Evolutionary conservation across 2,113 vertebrate species (phyloP).

Genomic region (Eleginops maclovinus): DNA sequence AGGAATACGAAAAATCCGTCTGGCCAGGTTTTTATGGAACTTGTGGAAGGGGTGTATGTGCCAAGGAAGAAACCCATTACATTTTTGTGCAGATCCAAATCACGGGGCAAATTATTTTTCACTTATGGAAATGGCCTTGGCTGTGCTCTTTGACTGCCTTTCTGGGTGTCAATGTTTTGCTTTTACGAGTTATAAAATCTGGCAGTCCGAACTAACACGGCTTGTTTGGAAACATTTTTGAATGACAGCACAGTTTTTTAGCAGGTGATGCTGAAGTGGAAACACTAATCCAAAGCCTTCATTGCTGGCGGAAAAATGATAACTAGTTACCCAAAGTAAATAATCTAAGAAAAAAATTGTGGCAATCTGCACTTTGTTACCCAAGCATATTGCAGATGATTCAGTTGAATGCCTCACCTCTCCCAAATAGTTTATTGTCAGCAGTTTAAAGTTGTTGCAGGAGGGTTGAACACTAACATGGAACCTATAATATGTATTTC

Average conservation of each 20-base stretch:
- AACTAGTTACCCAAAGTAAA: neutral
- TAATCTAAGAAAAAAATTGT: neutral
- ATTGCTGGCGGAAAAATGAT: neutral
- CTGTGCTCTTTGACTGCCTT: too few relatives aligned
- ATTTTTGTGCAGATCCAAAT: too few relatives aligned
- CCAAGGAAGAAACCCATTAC: too few relatives aligned
- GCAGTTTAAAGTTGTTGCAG: neutral
- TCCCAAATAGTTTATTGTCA: neutral
- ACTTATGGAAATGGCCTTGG: too few relatives aligned
- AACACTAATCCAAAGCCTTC: neutral
- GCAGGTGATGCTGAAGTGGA: neutral
- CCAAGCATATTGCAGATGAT: neutral
- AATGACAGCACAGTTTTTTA: neutral
- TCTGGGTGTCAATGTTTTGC: neutral
- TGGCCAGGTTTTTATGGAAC: too few relatives aligned
- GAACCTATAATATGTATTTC: neutral
- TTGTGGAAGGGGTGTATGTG: too few relatives aligned
- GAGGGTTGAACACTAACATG: neutral
- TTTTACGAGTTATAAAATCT: constrained; percentile 10
- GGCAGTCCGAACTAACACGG: neutral
- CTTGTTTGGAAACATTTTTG: neutral
- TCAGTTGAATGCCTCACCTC: neutral
- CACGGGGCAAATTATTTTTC: too few relatives aligned
- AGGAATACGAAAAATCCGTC: too few relatives aligned
- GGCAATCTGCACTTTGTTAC: neutral